Evolutionary conservation across 2,888 invertebrate genomes (phyloP), one percentile per base, ranked within the genome.

Genomic region (Ochropacha duplaris): DNA sequence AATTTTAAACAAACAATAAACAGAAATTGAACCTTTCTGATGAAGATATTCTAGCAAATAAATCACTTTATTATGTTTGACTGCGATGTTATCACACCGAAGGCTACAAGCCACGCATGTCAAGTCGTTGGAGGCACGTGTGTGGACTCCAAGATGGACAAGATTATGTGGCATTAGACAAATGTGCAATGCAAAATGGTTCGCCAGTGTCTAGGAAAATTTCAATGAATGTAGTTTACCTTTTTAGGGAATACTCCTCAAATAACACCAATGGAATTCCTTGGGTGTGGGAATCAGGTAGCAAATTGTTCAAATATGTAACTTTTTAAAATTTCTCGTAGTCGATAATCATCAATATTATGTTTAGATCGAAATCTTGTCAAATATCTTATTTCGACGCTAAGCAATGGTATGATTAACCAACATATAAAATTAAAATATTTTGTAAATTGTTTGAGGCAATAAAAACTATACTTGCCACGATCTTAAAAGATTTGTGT

Each of bases 101-200:
- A 63, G 62, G 64, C 67, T 59, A 64, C 81, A 76, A 76, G 84
- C 81, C 76, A 77, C 77, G 86, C 79, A 82, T 85, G 75, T 72
- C 75, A 80, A 85, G 70, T 19, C 64, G 59, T 57, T 52, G 57
- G 59, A 57, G 52, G 73, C 72, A 72, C 86, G 79, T 82, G 83
- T 74, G 62, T 54, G 50, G 83, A 79, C 74, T 84, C 72, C 72
- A 60, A 81, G 70, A 72, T 75, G 58, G 70, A 61, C 69, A 65
- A 71, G 74, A 79, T 83, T 78, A 78, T 70, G 71, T 74, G 71
- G 69, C 70, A 70, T 55, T 68, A 69, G 76, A 76, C 72, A 72
- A 75, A 75, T 73, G 73, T 67, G 67, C 71, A 71, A 76, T 74
- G 69, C 71, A 64, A 74, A 76, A 65, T 66, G 69, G 65, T 52